These are phyloP conservation scores for Cyaniris semiargus DNA, from an alignment of 2,888 invertebrate species.

Conservation along the genomic window DNA sequence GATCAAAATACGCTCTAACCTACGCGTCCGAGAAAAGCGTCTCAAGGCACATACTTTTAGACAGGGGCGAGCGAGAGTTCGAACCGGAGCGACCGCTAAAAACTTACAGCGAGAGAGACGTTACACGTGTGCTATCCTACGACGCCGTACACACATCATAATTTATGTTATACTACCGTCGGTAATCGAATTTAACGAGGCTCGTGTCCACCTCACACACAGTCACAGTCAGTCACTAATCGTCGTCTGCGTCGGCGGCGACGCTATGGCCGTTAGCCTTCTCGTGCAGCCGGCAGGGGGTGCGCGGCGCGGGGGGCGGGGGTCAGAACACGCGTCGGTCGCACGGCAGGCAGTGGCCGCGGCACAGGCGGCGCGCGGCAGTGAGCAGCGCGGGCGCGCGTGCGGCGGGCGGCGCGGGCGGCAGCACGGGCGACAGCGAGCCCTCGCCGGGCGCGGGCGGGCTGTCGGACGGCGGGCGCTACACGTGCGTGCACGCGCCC, in stretches of 20 bases:
- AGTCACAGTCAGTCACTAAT: conserved; percentile 49
- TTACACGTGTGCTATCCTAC: conserved; percentile 44
- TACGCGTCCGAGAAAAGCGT: conserved; percentile 77
- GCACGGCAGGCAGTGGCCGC: conserved; percentile 64
- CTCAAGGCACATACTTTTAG: conserved; percentile 81
- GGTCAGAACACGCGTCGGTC: conserved; percentile 63
- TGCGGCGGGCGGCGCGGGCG: conserved; percentile 55
- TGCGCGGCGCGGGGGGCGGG: conserved; percentile 52
- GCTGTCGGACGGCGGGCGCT: conserved; percentile 76
- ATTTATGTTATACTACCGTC: conserved; percentile 38
- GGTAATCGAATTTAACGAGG: conserved; percentile 65
- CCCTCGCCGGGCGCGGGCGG: conserved; percentile 58
- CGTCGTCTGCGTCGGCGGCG: conserved; percentile 63
- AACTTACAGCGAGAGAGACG: conserved; percentile 56
- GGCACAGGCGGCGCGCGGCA: conserved; percentile 66
- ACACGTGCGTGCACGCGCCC: conserved; percentile 81
- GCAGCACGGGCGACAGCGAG: conserved; percentile 69
- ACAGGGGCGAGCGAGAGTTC: conserved; percentile 61
- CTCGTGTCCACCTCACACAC: conserved; percentile 52
- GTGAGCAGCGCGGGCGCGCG: conserved; percentile 62
- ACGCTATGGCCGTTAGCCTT: conserved; percentile 70
- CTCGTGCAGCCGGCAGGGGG: conserved; percentile 60
- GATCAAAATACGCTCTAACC: conserved; percentile 77
- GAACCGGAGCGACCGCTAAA: conserved; percentile 70
- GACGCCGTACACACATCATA: conserved; percentile 38